Evolutionary conservation across 2,888 invertebrate species (phyloP).

Genomic region (Brachyptera risi): DNA sequence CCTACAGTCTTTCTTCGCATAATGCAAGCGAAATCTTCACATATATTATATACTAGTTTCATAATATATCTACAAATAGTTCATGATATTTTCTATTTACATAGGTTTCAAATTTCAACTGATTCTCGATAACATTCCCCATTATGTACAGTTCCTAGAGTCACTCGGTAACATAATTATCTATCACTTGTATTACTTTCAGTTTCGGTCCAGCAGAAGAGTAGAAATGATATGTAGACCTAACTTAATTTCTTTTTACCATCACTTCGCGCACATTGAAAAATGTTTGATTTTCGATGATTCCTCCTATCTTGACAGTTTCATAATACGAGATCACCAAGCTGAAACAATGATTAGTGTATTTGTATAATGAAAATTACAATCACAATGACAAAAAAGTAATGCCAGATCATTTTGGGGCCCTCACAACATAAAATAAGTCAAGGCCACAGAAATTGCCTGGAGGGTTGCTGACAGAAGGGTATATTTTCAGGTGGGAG

Average conservation of each 20-base stretch:
- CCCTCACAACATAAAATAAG: too few relatives aligned
- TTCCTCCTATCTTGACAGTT: too few relatives aligned
- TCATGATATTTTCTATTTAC: not conserved
- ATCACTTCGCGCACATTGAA: too few relatives aligned
- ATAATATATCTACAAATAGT: constrained; percentile 4
- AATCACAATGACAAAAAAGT: too few relatives aligned
- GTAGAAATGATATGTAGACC: constrained; percentile 14
- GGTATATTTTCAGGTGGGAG: too few relatives aligned
- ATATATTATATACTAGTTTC: not conserved
- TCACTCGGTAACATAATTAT: constrained; percentile 16
- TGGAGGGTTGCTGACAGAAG: too few relatives aligned
- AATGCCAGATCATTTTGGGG: too few relatives aligned
- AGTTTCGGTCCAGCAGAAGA: constrained; percentile 2
- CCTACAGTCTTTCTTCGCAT: constrained; percentile 18
- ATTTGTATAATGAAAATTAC: too few relatives aligned
- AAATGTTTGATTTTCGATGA: too few relatives aligned
- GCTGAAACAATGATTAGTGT: too few relatives aligned
- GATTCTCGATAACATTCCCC: constrained; percentile 11
- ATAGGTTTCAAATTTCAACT: constrained; percentile 7
- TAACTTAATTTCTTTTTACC: not conserved
- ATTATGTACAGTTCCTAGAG: not conserved
- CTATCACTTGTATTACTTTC: constrained; percentile 4
- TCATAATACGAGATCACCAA: too few relatives aligned
- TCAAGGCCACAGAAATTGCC: too few relatives aligned
- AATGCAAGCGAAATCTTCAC: not conserved